Evolutionary conservation across 2,797 vertebrate genomes (phyloP).

Genomic region (Brachyrhaphis roseni): DNA sequence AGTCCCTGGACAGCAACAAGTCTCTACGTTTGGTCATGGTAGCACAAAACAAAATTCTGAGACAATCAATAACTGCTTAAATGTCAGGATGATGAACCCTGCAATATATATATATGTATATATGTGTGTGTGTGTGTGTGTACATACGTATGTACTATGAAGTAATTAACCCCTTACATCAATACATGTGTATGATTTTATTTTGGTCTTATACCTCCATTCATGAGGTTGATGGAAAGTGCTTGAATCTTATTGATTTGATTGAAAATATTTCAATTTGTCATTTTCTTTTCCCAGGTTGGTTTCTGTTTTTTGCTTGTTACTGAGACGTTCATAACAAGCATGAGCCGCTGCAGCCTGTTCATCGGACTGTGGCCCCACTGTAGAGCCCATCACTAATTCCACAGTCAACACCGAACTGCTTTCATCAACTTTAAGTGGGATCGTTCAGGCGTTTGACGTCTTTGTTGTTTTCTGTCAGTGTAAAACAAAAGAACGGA

Average conservation of each 20-base stretch:
- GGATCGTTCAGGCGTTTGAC: conserved; percentile 27
- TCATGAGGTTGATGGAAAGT: too few species aligned
- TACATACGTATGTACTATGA: not conserved
- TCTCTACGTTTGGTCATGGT: not conserved
- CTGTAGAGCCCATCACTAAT: conserved; percentile 26
- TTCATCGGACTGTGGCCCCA: conserved; percentile 7
- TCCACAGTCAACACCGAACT: conserved; percentile 36
- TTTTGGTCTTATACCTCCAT: not conserved
- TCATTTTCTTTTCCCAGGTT: conserved; percentile 26
- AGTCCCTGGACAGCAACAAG: not conserved
- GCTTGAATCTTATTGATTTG: not conserved
- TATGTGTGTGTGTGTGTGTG: too few species aligned
- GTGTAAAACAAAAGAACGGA: conserved; percentile 11
- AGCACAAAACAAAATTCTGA: not conserved
- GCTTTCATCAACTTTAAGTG: conserved; percentile 18
- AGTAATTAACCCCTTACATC: not conserved
- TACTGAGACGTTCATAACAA: conserved; percentile 26
- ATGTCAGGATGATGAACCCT: not conserved
- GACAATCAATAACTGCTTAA: not conserved
- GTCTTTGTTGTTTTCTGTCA: conserved; percentile 19
- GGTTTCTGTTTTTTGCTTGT: conserved; percentile 12
- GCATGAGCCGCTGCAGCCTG: conserved; percentile 18
- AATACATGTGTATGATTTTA: not conserved
- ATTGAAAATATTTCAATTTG: not conserved
- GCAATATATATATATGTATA: not conserved